A percentile compares a stretch with the other conserved stretches of the same genome.
Evolutionary conservation across 2,797 vertebrate species (phyloP).

Genomic region (Onychomys torridus): DNA sequence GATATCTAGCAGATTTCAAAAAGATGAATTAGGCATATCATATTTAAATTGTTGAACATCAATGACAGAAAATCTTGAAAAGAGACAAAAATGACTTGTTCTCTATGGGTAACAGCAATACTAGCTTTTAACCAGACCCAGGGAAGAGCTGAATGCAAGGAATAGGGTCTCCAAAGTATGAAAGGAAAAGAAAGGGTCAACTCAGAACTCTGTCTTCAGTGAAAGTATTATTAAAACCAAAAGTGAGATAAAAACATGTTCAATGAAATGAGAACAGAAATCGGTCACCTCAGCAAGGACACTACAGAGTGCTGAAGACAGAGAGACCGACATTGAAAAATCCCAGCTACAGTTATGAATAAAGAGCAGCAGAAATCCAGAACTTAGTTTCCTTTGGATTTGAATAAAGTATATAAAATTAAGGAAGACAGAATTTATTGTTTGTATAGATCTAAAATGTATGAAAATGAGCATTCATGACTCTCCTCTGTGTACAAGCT

Average conservation of each 20-base stretch:
- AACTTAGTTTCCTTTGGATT: background rate
- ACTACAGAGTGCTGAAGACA: background rate
- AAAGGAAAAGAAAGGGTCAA: background rate
- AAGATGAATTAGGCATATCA: background rate
- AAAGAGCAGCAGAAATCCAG: background rate
- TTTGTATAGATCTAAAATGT: background rate
- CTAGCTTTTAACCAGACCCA: background rate
- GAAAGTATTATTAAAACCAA: background rate
- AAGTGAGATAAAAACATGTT: slow-evolving; percentile 22
- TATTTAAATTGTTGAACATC: background rate
- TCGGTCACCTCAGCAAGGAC: background rate
- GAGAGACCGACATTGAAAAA: background rate
- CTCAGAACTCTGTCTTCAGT: background rate
- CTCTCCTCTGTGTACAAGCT: background rate
- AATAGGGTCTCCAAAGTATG: background rate
- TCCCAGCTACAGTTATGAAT: background rate
- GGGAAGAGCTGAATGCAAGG: background rate
- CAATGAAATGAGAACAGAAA: slow-evolving; percentile 13
- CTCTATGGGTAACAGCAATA: background rate
- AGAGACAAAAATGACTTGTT: background rate
- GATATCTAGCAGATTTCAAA: background rate
- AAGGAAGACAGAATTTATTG: background rate
- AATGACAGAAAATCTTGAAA: background rate
- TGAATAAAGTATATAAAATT: background rate
- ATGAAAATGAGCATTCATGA: background rate